phyloP scores from a whole-genome alignment of 2,113 vertebrate genomes.

The Dascyllus trimaculatus region DNA sequence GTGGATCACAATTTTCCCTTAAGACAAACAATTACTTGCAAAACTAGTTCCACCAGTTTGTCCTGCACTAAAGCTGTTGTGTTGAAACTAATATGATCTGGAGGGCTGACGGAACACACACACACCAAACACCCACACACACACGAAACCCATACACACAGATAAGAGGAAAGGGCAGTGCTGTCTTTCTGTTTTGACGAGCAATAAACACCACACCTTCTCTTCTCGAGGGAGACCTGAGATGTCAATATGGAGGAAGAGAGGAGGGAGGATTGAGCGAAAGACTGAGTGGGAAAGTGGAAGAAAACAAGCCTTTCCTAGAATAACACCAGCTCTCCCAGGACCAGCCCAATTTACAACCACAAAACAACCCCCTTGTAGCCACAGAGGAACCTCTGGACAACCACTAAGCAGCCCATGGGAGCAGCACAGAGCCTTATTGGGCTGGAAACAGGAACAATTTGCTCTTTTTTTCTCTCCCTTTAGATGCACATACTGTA shows the following conservation, averaged over 20 bases:
- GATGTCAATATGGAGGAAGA: constrained; percentile 66
- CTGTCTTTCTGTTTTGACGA: constrained; percentile 65
- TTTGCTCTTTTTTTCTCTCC: not conserved
- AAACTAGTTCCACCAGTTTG: constrained; percentile 72
- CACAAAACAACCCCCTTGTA: constrained; percentile 78
- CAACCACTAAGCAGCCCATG: constrained; percentile 62
- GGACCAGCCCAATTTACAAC: constrained; percentile 79
- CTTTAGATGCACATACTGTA: constrained; percentile 10
- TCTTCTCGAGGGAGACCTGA: constrained; percentile 57
- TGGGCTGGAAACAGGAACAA: constrained; percentile 34
- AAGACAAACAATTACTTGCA: constrained; percentile 67
- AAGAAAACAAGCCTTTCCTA: constrained; percentile 78
- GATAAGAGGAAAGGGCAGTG: constrained; percentile 68
- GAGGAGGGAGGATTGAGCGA: constrained; percentile 35
- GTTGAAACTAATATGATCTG: constrained; percentile 64
- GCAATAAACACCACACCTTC: constrained; percentile 68
- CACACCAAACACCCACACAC: constrained; percentile 14
- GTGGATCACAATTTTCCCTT: constrained; percentile 52
- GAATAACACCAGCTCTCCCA: constrained; percentile 78
- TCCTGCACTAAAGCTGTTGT: constrained; percentile 52
- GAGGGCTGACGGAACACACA: constrained; percentile 41
- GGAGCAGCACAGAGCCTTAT: constrained; percentile 54
- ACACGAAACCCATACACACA: constrained; percentile 23
- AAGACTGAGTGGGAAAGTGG: constrained; percentile 55
- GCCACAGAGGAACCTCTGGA: constrained; percentile 76